These are phyloP conservation scores for Hydropsyche betteni DNA, from an alignment of 2,888 invertebrate species.

Conservation along the genomic window DNA sequence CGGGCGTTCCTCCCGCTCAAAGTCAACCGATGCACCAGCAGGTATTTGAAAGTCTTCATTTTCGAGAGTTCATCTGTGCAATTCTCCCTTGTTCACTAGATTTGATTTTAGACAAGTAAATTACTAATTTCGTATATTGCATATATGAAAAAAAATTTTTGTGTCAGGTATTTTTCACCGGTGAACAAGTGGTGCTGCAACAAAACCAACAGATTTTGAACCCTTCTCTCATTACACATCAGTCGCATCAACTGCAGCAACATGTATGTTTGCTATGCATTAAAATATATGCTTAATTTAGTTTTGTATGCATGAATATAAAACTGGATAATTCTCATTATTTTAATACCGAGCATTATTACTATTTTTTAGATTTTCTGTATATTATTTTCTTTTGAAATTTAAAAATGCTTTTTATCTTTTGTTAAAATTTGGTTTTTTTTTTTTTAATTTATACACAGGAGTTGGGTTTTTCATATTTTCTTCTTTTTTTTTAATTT, in stretches of 20 bases:
- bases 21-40: conserved; percentile 55
- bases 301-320: not conserved
- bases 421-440: too few species aligned
- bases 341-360: too few species aligned
- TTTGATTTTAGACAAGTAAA: not conserved
- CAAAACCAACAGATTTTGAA: conserved; percentile 68
- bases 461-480: too few species aligned
- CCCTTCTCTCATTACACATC: conserved; percentile 65
- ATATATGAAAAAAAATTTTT: conserved; percentile 54
- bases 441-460: too few species aligned
- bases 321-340: too few species aligned
- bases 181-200: conserved; percentile 68
- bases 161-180: conserved; percentile 69
- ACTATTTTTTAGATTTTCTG: too few species aligned
- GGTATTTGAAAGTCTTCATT: not conserved
- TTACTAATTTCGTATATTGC: not conserved
- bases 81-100: not conserved
- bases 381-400: too few species aligned
- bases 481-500: too few species aligned
- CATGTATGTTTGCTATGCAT: conserved; percentile 62
- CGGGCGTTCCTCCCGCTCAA: conserved; percentile 56
- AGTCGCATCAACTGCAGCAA: conserved; percentile 61
- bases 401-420: too few species aligned
- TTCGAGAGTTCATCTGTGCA: too few species aligned
- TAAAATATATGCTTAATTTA: conserved; percentile 10